Conservation (phyloP, 2,113 vertebrate genomes). For the Toxotes chatareus region DNA sequence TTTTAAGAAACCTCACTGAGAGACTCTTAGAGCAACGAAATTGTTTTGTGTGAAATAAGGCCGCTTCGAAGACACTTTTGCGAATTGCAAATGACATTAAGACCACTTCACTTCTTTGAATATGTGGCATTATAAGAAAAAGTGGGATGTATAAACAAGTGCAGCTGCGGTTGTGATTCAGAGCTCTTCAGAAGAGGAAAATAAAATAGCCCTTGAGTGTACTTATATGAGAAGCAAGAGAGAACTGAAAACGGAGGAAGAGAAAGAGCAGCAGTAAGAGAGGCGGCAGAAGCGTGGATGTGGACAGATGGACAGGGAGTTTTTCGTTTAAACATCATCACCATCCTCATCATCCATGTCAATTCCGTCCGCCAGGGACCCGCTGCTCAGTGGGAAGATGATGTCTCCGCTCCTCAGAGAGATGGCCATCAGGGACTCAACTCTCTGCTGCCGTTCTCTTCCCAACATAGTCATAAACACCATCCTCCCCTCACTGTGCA, state of each 20-base stretch:
- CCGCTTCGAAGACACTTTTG: background rate
- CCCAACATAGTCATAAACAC: constrained; percentile 75
- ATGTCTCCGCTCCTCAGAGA: constrained; percentile 79
- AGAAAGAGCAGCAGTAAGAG: constrained; percentile 27
- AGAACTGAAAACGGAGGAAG: background rate
- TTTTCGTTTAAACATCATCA: constrained; percentile 77
- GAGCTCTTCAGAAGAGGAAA: constrained; percentile 6
- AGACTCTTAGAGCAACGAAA: background rate
- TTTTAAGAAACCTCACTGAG: background rate
- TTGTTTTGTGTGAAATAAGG: background rate
- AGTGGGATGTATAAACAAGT: background rate
- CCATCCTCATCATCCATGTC: constrained; percentile 83
- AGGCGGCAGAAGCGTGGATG: constrained; percentile 43
- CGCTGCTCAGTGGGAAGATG: constrained; percentile 73
- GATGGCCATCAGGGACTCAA: constrained; percentile 77
- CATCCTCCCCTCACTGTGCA: constrained; percentile 68
- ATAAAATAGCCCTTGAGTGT: background rate
- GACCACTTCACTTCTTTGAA: constrained; percentile 17
- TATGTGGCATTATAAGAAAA: background rate
- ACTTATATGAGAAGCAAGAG: background rate
- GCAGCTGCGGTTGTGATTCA: background rate
- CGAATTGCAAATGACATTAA: constrained; percentile 4
- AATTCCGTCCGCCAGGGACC: constrained; percentile 71
- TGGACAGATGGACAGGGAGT: constrained; percentile 78
- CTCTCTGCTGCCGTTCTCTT: constrained; percentile 69